Percentiles rank a stretch among this genome's conserved stretches.
These are phyloP conservation scores for Paratrypauchen microcephalus DNA, from an alignment of 2,797 vertebrate genomes.

Conservation along the genomic window DNA sequence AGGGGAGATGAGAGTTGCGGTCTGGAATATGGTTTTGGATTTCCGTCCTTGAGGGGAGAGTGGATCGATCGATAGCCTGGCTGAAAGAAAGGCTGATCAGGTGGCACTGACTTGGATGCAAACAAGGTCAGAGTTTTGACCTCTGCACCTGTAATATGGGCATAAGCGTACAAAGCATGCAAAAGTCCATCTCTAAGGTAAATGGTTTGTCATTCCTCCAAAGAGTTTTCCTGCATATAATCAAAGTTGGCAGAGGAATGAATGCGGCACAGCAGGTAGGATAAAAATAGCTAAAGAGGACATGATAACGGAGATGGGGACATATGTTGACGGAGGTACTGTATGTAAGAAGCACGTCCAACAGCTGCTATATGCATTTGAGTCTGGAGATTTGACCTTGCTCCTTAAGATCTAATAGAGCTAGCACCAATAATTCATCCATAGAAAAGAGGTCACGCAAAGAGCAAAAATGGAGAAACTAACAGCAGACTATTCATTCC, in stretches of 20 bases:
- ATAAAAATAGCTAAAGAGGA: conserved; percentile 13
- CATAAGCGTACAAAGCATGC: not conserved
- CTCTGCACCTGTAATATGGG: conserved; percentile 41
- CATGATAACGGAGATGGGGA: not conserved
- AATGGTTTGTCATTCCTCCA: conserved; percentile 9
- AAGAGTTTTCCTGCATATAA: conserved; percentile 7
- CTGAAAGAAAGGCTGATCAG: conserved; percentile 77
- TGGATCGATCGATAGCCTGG: conserved; percentile 75
- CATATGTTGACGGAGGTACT: conserved; percentile 8
- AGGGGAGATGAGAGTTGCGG: conserved; percentile 55
- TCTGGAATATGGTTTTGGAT: conserved; percentile 74
- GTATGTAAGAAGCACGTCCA: conserved; percentile 6
- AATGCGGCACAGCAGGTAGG: not conserved
- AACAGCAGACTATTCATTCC: not conserved
- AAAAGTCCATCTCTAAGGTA: conserved; percentile 10
- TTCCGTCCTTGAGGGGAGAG: conserved; percentile 81
- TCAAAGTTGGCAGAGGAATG: conserved; percentile 19
- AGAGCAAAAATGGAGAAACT: not conserved
- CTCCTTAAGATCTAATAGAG: conserved; percentile 2
- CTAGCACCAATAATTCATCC: not conserved
- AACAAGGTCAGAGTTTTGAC: conserved; percentile 77
- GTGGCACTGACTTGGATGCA: conserved; percentile 72
- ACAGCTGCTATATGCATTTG: conserved; percentile 2
- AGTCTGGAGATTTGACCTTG: not conserved
- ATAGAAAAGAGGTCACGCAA: too few relatives aligned